Conservation (phyloP, 2,888 invertebrate species). For the Agrotis clavis region DNA sequence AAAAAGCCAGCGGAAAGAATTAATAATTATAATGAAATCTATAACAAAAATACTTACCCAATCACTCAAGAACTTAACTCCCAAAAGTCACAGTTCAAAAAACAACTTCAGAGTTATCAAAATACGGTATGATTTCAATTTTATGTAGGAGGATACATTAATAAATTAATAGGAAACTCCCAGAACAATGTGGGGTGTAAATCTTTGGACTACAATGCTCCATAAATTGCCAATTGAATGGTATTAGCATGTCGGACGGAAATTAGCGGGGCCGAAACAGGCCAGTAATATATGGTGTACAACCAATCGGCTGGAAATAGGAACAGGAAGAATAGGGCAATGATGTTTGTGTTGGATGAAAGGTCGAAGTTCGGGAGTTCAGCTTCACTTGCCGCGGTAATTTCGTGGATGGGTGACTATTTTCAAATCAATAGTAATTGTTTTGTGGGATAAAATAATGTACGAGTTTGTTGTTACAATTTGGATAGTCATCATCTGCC, state of each 20-base stretch:
- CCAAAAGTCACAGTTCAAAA: not conserved
- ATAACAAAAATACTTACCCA: conserved; percentile 6
- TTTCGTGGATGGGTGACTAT: not conserved
- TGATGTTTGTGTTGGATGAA: not conserved
- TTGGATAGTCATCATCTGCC: no score
- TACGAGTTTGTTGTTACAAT: no score
- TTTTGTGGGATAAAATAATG: no score
- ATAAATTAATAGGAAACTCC: conserved; percentile 47
- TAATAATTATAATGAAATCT: conserved; percentile 8
- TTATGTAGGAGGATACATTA: conserved; percentile 8
- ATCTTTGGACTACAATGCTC: conserved; percentile 67
- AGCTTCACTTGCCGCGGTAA: no score
- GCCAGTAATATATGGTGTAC: conserved; percentile 46
- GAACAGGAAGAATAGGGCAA: conserved; percentile 15
- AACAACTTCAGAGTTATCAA: not conserved
- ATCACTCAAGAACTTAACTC: conserved; percentile 10
- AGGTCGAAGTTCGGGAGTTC: not conserved
- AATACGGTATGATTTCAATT: conserved; percentile 15
- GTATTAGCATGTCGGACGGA: conserved; percentile 65
- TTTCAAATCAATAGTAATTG: no score
- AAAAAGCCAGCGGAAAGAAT: conserved; percentile 9
- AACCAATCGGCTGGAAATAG: conserved; percentile 9
- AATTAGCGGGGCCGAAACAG: conserved; percentile 61
- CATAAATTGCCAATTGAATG: conserved; percentile 69
- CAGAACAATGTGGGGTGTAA: conserved; percentile 64